A percentile compares a stretch with the other conserved stretches of the same genome.
Evolutionary conservation across 2,888 invertebrate species (phyloP).

Genomic region (Eupeodes latifasciatus): DNA sequence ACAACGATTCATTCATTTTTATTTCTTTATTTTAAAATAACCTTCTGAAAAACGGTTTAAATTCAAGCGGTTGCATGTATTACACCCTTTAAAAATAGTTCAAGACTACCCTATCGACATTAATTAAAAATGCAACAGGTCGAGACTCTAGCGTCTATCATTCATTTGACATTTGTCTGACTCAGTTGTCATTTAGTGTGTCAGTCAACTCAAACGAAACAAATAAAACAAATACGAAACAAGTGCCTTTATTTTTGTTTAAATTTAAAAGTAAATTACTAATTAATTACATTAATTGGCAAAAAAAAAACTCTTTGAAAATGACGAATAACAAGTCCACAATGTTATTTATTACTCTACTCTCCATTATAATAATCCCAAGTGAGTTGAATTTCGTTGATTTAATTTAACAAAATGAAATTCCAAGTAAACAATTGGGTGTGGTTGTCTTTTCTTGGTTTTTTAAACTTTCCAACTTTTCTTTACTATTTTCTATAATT

Average conservation of each 20-base stretch:
- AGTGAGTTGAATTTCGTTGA: constrained; percentile 21
- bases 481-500: constrained; percentile 22
- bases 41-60: too few species aligned
- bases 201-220: constrained; percentile 42
- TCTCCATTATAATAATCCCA: constrained; percentile 52
- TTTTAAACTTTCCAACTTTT: constrained; percentile 46
- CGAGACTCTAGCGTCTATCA: not conserved
- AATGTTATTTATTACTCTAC: constrained; percentile 27
- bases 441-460: constrained; percentile 39
- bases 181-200: constrained; percentile 43
- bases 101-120: constrained; percentile 27
- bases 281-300: not conserved
- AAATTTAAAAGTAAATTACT: not conserved
- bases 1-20: too few species aligned
- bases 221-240: constrained; percentile 63
- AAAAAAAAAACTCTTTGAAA: not conserved
- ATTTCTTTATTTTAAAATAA: too few species aligned
- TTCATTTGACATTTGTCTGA: constrained; percentile 31
- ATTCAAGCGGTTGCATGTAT: too few species aligned
- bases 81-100: too few species aligned
- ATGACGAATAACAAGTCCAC: constrained; percentile 60
- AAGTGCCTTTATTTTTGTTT: constrained; percentile 59
- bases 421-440: constrained; percentile 45
- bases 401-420: not conserved
- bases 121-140: constrained; percentile 4